Base-by-base conservation (phyloP, 2,113 vertebrate species). In the Semicossyphus pulcher region DNA sequence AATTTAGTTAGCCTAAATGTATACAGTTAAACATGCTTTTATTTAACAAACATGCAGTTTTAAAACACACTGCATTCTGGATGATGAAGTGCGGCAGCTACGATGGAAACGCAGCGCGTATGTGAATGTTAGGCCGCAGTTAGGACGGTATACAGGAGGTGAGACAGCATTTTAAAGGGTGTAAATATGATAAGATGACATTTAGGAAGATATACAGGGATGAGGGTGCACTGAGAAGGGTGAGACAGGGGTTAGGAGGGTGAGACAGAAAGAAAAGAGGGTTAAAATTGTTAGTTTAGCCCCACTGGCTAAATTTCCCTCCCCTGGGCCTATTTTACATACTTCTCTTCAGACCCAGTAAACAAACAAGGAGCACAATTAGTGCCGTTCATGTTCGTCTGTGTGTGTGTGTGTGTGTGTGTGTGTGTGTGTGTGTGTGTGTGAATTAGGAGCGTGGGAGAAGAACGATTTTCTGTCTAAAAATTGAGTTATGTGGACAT, bases 241-340 rank as follows among this genome's bases (percentile, higher is more conserved):
- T 45, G 10, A 52, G 20, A 23, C n/a, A 36, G 4, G 36, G 12
- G 41, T 44, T 2, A 64, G 28, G 37, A 21, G 71, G 44, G 58
- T 36, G 63, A 59, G 44, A 70, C 51, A 20, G 59, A 25, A n/a
- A 23, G 56, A 45, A 56, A 68, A 49, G 28, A 77, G 45, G 79
- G 78, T 68, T 68, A 7, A 63, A 58, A 65, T 45, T 32, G 66
- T 75, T 80, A 37, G 63, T 74, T 81, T 68, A 66, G 70, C 69
- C 61, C 61, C 58, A 61, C 23, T 39, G 77, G 75, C 72, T 76
- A 23, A 20, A 62, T 83, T 58, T 64, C 48, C 16, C 14, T 83
- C 86, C 72, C 79, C 12, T 29, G 76, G 83, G 84, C 25, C 65
- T 56, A 56, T 90, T 90, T 87, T 80, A 87, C 82, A 89, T 81